These are phyloP conservation scores for Heteropelma amictum DNA, from an alignment of 2,888 invertebrate species.

Conservation along the genomic window DNA sequence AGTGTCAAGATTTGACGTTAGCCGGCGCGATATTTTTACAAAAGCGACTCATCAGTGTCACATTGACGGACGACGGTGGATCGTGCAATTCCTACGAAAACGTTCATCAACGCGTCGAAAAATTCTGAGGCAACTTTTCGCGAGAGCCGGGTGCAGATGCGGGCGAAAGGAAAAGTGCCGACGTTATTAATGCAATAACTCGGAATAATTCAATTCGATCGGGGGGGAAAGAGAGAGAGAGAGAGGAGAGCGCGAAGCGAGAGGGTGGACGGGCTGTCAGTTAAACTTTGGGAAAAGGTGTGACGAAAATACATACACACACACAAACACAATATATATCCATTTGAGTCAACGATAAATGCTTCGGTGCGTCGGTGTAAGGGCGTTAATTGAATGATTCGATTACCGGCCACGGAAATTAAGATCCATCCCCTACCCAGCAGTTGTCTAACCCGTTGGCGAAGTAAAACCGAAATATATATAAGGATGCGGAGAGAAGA, in stretches of 20 bases:
- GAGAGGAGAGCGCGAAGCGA: slow-evolving; percentile 12
- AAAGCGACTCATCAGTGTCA: too few relatives aligned
- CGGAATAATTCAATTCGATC: slow-evolving; percentile 60
- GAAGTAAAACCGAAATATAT: slow-evolving; percentile 67
- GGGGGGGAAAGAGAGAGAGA: slow-evolving; percentile 19
- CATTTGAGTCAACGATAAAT: slow-evolving; percentile 7
- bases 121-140: slow-evolving; percentile 70
- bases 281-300: slow-evolving; percentile 64
- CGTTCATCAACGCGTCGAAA: too few relatives aligned
- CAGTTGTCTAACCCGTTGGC: slow-evolving; percentile 4
- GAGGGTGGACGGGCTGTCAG: slow-evolving; percentile 62
- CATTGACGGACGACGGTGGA: too few relatives aligned
- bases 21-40: too few relatives aligned
- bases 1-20: too few relatives aligned
- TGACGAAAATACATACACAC: neutral
- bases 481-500: slow-evolving; percentile 58
- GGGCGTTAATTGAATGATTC: slow-evolving; percentile 74
- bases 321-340: neutral
- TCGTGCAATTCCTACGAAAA: too few relatives aligned
- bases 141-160: slow-evolving; percentile 14
- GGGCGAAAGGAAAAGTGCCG: slow-evolving; percentile 11
- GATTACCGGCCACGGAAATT: slow-evolving; percentile 72
- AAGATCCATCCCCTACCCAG: slow-evolving; percentile 64
- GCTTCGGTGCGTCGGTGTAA: slow-evolving; percentile 50
- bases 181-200: slow-evolving; percentile 70